Conservation (phyloP, 2,797 vertebrate species). For the Naso thynnoides region DNA sequence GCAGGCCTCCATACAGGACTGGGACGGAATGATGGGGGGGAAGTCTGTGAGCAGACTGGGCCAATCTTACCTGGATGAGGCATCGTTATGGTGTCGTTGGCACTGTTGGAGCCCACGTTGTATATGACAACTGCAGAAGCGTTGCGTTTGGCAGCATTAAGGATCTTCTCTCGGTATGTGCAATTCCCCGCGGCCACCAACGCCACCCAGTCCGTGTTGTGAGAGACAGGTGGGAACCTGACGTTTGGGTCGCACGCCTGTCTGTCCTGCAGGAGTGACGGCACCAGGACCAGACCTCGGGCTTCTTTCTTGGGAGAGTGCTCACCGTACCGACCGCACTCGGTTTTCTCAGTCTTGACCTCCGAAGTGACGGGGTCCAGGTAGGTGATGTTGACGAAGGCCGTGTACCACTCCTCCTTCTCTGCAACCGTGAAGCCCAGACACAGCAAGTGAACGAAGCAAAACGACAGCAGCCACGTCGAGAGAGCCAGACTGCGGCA, state of each 20-base stretch:
- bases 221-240: constrained; percentile 84
- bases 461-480: constrained; percentile 97
- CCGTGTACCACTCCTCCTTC: constrained; percentile 99
- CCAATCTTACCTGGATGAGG: constrained; percentile 89
- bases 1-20: constrained; percentile 6
- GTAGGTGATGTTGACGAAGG: constrained; percentile 97
- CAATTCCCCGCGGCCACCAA: constrained; percentile 94
- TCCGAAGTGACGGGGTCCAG: constrained; percentile 87
- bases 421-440: constrained; percentile 98
- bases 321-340: constrained; percentile 97
- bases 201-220: constrained; percentile 90
- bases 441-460: constrained; percentile 95
- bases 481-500: constrained; percentile 97
- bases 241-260: constrained; percentile 91
- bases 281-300: constrained; percentile 89
- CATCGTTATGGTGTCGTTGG: constrained; percentile 97
- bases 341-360: constrained; percentile 90
- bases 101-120: constrained; percentile 89
- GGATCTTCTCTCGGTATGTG: constrained; percentile 92
- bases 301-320: constrained; percentile 95
- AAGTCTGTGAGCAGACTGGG: background rate
- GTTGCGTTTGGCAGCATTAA: constrained; percentile 90
- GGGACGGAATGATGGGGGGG: background rate
- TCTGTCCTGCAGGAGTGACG: constrained; percentile 85
- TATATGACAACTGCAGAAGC: constrained; percentile 96